Conservation (phyloP, 2,888 invertebrate genomes). For the Ecliptopera silaceata region DNA sequence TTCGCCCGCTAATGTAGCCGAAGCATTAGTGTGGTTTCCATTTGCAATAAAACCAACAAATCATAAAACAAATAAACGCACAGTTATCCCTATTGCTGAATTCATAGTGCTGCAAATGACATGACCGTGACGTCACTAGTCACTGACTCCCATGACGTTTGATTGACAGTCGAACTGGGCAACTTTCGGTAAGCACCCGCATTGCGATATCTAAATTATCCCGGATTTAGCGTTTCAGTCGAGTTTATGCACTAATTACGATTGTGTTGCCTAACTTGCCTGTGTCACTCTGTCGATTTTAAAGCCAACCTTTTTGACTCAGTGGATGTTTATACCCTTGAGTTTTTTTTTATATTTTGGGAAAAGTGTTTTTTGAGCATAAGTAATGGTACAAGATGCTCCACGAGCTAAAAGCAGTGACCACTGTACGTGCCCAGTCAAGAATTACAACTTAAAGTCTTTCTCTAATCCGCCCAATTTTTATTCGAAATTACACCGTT, state of each 20-base stretch:
- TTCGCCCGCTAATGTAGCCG: no score
- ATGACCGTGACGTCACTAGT: conserved; percentile 41
- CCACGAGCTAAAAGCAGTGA: no score
- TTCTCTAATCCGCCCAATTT: no score
- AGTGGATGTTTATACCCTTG: no score
- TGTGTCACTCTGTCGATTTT: not conserved
- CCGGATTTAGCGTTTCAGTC: conserved; percentile 56
- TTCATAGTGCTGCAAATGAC: conserved; percentile 29
- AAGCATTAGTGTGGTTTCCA: not conserved
- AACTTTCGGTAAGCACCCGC: conserved; percentile 55
- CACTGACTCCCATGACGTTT: conserved; percentile 42
- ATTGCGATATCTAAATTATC: conserved; percentile 62
- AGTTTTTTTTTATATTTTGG: no score
- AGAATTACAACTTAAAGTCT: no score
- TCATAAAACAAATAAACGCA: conserved; percentile 7
- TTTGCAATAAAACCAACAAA: not conserved
- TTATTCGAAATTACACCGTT: no score
- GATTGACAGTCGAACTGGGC: conserved; percentile 54
- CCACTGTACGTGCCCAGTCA: no score
- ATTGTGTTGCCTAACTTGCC: conserved; percentile 33
- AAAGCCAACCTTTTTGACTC: no score
- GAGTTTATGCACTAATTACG: conserved; percentile 63
- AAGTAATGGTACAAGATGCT: no score
- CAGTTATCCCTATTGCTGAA: conserved; percentile 11
- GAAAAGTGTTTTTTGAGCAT: no score